Evolutionary conservation across 1,140 invertebrate species (phyloP).

Genomic region (Drosophila cardini): DNA sequence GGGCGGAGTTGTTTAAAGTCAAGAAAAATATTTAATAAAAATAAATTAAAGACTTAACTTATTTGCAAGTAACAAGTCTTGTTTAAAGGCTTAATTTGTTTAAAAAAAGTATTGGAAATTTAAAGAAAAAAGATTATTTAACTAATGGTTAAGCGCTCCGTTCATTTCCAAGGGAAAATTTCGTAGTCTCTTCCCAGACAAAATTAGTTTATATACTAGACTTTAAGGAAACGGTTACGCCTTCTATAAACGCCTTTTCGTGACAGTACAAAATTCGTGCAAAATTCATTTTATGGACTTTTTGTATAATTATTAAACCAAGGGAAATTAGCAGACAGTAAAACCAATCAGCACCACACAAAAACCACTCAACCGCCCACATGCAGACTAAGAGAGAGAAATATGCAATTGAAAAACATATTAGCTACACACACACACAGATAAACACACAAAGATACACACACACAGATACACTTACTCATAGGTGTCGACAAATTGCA

Average conservation of each 20-base stretch:
- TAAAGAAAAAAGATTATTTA: too few relatives aligned
- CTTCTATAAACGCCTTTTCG: too few relatives aligned
- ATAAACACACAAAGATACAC: conserved; percentile 11
- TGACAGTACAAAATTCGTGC: neutral
- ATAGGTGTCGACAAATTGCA: conserved; percentile 58
- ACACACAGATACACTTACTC: conserved; percentile 8
- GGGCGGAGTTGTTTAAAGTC: neutral
- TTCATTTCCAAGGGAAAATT: too few relatives aligned
- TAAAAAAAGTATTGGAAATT: too few relatives aligned
- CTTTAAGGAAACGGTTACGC: too few relatives aligned
- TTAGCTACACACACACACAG: conserved; percentile 49
- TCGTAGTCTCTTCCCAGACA: too few relatives aligned
- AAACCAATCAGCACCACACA: conserved; percentile 12
- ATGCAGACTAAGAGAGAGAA: conserved; percentile 3
- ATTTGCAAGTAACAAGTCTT: neutral
- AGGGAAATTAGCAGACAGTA: neutral
- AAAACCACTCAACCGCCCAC: conserved; percentile 1
- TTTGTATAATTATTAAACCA: conserved; percentile 9
- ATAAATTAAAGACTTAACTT: neutral
- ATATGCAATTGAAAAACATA: conserved; percentile 59
- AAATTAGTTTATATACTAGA: too few relatives aligned
- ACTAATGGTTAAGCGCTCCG: too few relatives aligned
- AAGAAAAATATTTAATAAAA: neutral
- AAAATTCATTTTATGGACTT: neutral
- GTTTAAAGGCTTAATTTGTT: too few relatives aligned